Base-by-base conservation (phyloP, 2,888 invertebrate species). In the Gymnocheta viridis region DNA sequence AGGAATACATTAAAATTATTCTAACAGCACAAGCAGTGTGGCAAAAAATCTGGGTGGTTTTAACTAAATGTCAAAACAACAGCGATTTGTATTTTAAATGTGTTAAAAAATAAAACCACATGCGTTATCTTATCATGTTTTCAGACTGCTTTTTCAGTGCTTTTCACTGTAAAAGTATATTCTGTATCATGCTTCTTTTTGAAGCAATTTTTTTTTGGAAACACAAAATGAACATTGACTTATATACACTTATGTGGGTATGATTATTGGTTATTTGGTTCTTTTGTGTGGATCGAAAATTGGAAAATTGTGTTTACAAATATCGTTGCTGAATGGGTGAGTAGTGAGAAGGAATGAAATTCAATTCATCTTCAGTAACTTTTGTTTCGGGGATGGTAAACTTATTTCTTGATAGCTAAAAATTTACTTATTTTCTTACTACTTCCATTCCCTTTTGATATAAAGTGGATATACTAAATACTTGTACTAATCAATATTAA, bases 261-360 rank as follows among this genome's bases (percentile, higher is more conserved):
- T 47, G 67, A 69, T 54, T 82, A 56, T 56, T 79, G 74, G 60
- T 54, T 69, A 69, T 60, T 74, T 69, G 47, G 41, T 74, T 64
- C 29, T 32, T 66, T 66, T 70, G 49, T 66, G 22, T 60, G 54
- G 38, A 72, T 56, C 67, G 80, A 66, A 83, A 80, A 83, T 83
- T 83, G 80, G 54, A 70, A 83, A 79, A 80, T 72, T 70, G 72
- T 66, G 67, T 66, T 58, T 12, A 29, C 44, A 72, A 51, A 79
- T 49, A 27, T 7, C 44, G 41, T 74, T 27, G 29, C 14, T 38
- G 35, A 27, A 5, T 35, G 35, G 47, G 22, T 9, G 10, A 29
- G 29, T 44, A 24, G 29, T 10, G 5, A 7, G 7, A 14, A 32
- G 5, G 58, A 47, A 22, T 32, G 9, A 47, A 60, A 32, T 35